Evolutionary conservation across 2,797 vertebrate species (phyloP), one percentile per base, ranked within the genome.

Genomic region (Pyrocephalus nanus): DNA sequence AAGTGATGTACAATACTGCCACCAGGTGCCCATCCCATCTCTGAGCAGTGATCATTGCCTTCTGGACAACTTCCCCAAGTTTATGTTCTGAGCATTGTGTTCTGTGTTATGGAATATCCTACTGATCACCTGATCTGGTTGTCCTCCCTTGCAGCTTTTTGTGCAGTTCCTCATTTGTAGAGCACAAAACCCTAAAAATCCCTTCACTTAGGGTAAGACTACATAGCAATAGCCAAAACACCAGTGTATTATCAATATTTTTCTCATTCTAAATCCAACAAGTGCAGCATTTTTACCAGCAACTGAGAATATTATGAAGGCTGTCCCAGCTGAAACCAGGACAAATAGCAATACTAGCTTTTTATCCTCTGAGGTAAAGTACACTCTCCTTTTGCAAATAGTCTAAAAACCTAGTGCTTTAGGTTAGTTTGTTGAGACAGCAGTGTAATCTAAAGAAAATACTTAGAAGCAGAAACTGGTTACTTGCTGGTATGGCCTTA

Each of bases 101-200:
- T 82, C 18, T 50, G 42, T 17, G 19, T 16, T 48, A 29, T 25
- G 36, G 8, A 36, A 25, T 27, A 54, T 16, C 15, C 43, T 15
- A 34, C 29, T 43, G 0, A 19, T 42, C 36, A 36, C 32, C 15
- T 48, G 7, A 32, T 15, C 12, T 0, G 0, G 8, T 43, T 11
- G 7, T 36, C 13, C 7, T 69, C 27, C 26, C 19, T n/a, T 32
- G 55, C 42, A 69, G 2, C 11, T 15, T 75, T 48, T 62, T 69
- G 13, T n/a, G 15, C 47, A 25, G 15, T 5, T 69, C 32, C 36
- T 38, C 11, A 55, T 13, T 69, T 54, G 40, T 20, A 62, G 54
- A 55, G 5, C 12, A 21, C 48, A 12, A 29, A 12, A 57, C 9
- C 11, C 11, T 50, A 18, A 25, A 55, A 55, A n/a, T 3, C 7